Evolutionary conservation across 2,113 vertebrate species (phyloP).

Genomic region (Typhlomys cinereus): DNA sequence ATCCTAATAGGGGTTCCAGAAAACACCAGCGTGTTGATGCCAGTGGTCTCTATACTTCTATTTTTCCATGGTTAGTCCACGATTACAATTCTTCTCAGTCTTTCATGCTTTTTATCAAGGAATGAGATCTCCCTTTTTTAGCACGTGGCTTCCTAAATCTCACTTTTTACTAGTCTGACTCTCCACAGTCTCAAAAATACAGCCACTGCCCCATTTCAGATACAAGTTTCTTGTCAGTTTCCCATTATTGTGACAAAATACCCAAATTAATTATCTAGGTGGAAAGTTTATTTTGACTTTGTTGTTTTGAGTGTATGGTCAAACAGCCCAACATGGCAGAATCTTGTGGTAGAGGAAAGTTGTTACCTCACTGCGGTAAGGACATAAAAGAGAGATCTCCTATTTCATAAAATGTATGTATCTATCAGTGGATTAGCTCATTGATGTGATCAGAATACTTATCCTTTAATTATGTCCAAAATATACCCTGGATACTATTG

Average conservation of each 20-base stretch:
- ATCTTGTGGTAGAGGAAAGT: not conserved
- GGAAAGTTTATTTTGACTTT: not conserved
- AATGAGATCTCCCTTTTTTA: too few relatives aligned
- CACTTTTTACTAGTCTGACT: not conserved
- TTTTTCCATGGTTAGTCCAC: too few relatives aligned
- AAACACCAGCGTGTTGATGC: too few relatives aligned
- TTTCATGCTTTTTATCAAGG: too few relatives aligned
- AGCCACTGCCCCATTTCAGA: not conserved
- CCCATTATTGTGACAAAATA: not conserved
- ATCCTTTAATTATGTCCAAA: not conserved
- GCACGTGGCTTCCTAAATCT: too few relatives aligned
- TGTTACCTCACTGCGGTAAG: not conserved
- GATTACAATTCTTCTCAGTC: too few relatives aligned
- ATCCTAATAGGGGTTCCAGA: too few relatives aligned
- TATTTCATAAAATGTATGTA: not conserved
- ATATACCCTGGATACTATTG: not conserved
- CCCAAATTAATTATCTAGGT: not conserved
- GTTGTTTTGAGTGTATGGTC: not conserved
- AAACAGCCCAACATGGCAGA: not conserved
- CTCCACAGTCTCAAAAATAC: not conserved
- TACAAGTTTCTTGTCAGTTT: not conserved
- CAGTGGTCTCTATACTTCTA: too few relatives aligned
- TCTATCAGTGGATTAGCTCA: not conserved
- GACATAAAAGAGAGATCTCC: not conserved
- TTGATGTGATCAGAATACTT: not conserved